Evolutionary conservation across 2,113 vertebrate genomes (phyloP).

Genomic region (Corvus hawaiiensis): DNA sequence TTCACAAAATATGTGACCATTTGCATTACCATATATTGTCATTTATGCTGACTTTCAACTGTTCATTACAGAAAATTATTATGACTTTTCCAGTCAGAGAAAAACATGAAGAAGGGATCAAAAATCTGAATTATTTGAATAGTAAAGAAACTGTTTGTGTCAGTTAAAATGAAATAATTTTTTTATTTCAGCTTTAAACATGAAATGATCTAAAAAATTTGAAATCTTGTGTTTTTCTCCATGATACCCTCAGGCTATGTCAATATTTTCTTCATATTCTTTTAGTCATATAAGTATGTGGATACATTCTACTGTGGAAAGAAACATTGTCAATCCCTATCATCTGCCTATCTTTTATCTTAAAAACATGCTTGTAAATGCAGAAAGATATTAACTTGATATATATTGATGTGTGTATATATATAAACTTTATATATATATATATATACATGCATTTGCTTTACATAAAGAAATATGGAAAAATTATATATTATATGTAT

Average conservation of each 20-base stretch:
- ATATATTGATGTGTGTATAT: neutral
- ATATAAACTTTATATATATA: neutral
- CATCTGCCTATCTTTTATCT: neutral
- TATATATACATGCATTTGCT: neutral
- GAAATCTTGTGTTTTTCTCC: neutral
- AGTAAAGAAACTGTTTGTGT: neutral
- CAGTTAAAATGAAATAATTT: neutral
- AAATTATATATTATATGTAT: neutral
- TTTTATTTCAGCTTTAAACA: neutral
- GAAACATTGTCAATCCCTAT: neutral
- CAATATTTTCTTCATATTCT: neutral
- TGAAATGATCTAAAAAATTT: neutral
- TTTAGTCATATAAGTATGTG: neutral
- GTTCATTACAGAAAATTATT: neutral
- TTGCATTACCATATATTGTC: neutral
- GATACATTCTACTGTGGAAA: neutral
- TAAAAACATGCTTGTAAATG: neutral
- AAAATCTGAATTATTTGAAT: neutral
- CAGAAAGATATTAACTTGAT: neutral
- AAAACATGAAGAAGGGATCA: neutral
- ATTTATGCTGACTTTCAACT: neutral
- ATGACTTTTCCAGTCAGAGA: neutral
- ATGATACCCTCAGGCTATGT: neutral
- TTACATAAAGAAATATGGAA: neutral
- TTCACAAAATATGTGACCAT: neutral